A percentile compares a stretch with the other conserved stretches of the same genome.
These are phyloP conservation scores for Blastobasis adustella DNA, from an alignment of 2,888 invertebrate genomes.

Conservation along the genomic window DNA sequence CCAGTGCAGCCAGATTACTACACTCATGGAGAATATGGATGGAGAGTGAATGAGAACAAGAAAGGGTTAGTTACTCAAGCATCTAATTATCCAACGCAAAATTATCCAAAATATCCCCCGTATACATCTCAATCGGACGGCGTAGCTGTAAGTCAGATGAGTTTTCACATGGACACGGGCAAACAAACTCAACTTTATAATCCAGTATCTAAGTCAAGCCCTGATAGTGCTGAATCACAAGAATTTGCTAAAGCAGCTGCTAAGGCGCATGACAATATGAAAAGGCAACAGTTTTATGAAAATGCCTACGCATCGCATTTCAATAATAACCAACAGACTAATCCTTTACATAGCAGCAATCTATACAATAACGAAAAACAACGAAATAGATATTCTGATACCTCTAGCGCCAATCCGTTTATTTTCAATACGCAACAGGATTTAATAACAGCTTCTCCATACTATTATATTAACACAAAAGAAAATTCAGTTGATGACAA, in stretches of 20 bases:
- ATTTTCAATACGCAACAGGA: conserved; percentile 41
- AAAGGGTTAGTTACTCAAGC: conserved; percentile 37
- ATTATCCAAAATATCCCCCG: conserved; percentile 41
- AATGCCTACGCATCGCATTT: conserved; percentile 29
- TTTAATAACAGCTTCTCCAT: conserved; percentile 50
- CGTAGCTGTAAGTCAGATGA: conserved; percentile 52
- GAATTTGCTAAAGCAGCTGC: conserved; percentile 64
- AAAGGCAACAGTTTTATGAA: conserved; percentile 37
- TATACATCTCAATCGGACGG: conserved; percentile 34
- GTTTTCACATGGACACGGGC: conserved; percentile 55
- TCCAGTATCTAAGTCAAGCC: conserved; percentile 45
- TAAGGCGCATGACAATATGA: conserved; percentile 56
- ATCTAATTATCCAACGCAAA: conserved; percentile 32
- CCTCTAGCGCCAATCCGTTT: conserved; percentile 28
- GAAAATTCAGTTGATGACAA: conserved; percentile 42
- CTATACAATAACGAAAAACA: conserved; percentile 36
- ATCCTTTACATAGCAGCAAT: conserved; percentile 25
- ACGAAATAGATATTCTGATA: conserved; percentile 36
- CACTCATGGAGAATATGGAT: conserved; percentile 66
- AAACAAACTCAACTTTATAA: conserved; percentile 41
- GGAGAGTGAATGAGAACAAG: conserved; percentile 54
- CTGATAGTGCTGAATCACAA: conserved; percentile 47
- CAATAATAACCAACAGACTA: conserved; percentile 22
- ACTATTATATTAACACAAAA: conserved; percentile 37
- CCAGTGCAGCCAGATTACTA: conserved; percentile 43